A percentile compares a stretch with the other conserved stretches of the same genome.
These are phyloP conservation scores for Luffia ferchaultella DNA, from an alignment of 2,888 invertebrate genomes.

Conservation along the genomic window DNA sequence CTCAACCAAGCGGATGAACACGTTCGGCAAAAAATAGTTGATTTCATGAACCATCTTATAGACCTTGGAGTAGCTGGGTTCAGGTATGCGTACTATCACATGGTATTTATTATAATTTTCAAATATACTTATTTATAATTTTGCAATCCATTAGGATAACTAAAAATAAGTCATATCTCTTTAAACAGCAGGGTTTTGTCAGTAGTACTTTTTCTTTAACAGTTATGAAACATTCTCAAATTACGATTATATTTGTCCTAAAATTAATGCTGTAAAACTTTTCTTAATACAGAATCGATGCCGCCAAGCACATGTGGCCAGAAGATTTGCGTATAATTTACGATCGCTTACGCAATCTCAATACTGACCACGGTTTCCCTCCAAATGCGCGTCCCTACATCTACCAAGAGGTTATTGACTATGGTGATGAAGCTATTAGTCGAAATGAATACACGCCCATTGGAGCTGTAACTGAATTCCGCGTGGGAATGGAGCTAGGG, in stretches of 20 bases:
- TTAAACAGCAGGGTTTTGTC: too few species aligned
- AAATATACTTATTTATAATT: too few species aligned
- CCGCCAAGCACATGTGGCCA: constrained; percentile 84
- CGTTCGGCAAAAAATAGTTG: constrained; percentile 71
- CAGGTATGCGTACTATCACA: constrained; percentile 39
- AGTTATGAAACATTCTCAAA: too few species aligned
- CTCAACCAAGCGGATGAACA: constrained; percentile 73
- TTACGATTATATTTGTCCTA: too few species aligned
- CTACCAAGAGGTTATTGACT: constrained; percentile 80
- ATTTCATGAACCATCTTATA: constrained; percentile 72
- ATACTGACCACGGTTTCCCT: constrained; percentile 69
- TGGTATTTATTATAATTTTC: too few species aligned
- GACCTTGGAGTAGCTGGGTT: constrained; percentile 81
- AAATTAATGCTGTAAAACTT: too few species aligned
- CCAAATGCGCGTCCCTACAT: constrained; percentile 71
- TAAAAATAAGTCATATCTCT: too few species aligned
- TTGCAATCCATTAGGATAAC: too few species aligned
- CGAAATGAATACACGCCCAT: constrained; percentile 61
- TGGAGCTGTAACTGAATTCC: constrained; percentile 74
- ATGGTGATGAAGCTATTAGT: constrained; percentile 58
- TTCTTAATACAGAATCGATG: constrained; percentile 70
- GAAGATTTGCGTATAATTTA: constrained; percentile 73
- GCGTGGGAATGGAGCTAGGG: constrained; percentile 53
- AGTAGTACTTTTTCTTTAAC: too few species aligned
- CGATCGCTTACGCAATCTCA: constrained; percentile 66